Evolutionary conservation across 2,113 vertebrate genomes (phyloP).

Genomic region (Hydrolagus affinis): DNA sequence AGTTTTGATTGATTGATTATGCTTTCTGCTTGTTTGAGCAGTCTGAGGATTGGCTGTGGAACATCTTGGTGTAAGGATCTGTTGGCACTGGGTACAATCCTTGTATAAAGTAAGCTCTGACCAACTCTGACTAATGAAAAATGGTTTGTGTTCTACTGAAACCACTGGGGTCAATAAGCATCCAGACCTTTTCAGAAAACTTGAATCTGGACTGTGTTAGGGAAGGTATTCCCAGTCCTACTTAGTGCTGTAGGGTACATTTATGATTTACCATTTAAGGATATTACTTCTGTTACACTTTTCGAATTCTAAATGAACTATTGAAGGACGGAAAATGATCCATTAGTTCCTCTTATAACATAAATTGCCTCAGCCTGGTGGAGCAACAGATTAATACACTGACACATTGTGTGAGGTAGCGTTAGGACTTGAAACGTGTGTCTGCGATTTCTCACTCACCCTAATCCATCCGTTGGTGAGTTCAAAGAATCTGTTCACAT

Average conservation of each 20-base stretch:
- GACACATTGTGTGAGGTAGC: not conserved
- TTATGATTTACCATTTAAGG: conserved; percentile 30
- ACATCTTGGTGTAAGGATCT: not conserved
- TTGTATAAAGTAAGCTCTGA: conserved; percentile 15
- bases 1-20: too few relatives aligned
- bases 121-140: conserved; percentile 29
- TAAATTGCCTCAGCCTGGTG: not conserved
- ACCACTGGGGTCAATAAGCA: conserved; percentile 19
- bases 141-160: conserved; percentile 27
- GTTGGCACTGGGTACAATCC: conserved; percentile 1
- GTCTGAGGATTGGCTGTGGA: not conserved
- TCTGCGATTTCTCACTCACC: not conserved
- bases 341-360: conserved; percentile 27
- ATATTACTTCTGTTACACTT: conserved; percentile 28
- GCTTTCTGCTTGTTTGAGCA: conserved; percentile 1
- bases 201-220: conserved; percentile 24
- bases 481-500: not conserved
- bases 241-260: conserved; percentile 24
- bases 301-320: conserved; percentile 26
- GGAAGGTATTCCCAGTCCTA: conserved; percentile 22
- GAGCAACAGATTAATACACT: not conserved
- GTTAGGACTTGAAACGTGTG: not conserved
- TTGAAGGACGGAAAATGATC: conserved; percentile 20
- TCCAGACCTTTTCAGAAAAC: conserved; percentile 18
- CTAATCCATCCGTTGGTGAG: not conserved